Evolutionary conservation across 2,888 invertebrate species (phyloP).

Genomic region (Metacarcinus magister): DNA sequence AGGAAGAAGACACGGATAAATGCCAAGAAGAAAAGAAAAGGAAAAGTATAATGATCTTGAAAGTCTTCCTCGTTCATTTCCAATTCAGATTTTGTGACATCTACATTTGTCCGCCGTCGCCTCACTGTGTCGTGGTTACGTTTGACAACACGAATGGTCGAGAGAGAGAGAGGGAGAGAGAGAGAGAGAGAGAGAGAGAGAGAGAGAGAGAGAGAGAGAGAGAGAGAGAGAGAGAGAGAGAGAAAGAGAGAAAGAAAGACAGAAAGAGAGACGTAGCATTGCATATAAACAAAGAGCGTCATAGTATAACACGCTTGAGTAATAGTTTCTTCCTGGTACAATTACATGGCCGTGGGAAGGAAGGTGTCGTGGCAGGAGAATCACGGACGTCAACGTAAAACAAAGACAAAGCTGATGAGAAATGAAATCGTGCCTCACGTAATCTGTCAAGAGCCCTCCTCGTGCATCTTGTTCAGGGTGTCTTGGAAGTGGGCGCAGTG

Average conservation of each 20-base stretch:
- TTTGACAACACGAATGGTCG: neutral
- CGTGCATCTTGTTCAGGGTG: neutral
- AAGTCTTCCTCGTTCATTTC: conserved; percentile 46
- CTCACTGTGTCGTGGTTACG: neutral
- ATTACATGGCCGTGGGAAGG: neutral
- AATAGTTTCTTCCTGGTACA: neutral
- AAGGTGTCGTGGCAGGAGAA: neutral
- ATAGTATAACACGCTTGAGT: neutral
- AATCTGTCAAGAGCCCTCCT: conserved; percentile 1
- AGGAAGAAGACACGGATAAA: neutral
- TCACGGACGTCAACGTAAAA: neutral
- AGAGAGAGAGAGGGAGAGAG: conserved; percentile 18
- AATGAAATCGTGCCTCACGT: neutral
- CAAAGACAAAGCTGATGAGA: conserved; percentile 22
- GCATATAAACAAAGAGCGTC: neutral
- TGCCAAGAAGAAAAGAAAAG: neutral
- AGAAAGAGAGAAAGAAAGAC: neutral
- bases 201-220: conserved; percentile 39
- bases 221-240: conserved; percentile 28
- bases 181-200: conserved; percentile 34
- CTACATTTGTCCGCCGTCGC: conserved; percentile 29
- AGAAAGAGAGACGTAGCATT: neutral
- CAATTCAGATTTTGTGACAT: conserved; percentile 49
- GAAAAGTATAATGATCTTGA: conserved; percentile 40
- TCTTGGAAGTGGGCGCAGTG: neutral